Evolutionary conservation across 2,113 vertebrate species (phyloP).

Genomic region (Phylloscopus whistleri): DNA sequence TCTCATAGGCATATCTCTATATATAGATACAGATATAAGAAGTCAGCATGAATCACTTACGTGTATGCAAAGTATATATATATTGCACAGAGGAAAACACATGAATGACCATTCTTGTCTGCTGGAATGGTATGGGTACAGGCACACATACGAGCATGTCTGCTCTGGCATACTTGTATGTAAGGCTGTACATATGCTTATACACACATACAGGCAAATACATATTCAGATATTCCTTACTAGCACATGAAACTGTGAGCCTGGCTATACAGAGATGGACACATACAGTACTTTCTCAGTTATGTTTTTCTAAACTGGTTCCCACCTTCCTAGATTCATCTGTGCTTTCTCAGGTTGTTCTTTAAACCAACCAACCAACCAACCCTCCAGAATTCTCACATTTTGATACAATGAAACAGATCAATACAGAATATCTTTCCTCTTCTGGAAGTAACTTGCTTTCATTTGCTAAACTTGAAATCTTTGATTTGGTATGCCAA

Average conservation of each 20-base stretch:
- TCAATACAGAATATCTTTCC: background rate
- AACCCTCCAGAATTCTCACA: background rate
- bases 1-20: background rate
- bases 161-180: background rate
- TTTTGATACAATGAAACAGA: background rate
- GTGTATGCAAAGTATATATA: no score
- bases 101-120: background rate
- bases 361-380: background rate
- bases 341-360: background rate
- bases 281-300: background rate
- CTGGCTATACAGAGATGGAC: background rate
- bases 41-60: background rate
- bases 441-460: constrained; percentile 29
- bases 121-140: background rate
- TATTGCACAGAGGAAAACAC: background rate
- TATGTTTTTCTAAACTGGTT: background rate
- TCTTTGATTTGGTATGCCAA: background rate
- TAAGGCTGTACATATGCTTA: accelerated
- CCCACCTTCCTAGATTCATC: background rate
- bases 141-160: accelerated
- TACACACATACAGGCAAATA: background rate
- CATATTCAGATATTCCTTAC: background rate
- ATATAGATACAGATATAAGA: background rate
- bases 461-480: constrained; percentile 46
- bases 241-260: background rate